Conservation (phyloP, 1,140 invertebrate species). For the Calosoma granatense region DNA sequence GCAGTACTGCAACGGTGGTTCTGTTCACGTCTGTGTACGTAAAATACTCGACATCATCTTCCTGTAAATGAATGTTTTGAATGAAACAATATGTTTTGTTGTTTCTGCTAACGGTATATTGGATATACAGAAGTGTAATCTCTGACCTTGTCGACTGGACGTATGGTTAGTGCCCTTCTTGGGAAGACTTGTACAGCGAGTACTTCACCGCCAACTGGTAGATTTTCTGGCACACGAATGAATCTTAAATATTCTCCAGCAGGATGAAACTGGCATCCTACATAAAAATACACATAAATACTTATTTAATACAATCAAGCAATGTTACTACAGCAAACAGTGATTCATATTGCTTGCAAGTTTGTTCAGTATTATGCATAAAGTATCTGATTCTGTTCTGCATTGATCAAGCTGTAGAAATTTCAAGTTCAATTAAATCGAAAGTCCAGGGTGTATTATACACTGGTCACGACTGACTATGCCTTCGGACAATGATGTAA, state of each 20-base stretch:
- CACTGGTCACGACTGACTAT: no score
- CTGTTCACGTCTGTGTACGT: slow-evolving; percentile 56
- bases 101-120: background rate
- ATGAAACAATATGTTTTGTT: background rate
- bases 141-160: slow-evolving; percentile 56
- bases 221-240: slow-evolving; percentile 61
- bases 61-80: slow-evolving; percentile 25
- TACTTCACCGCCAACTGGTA: slow-evolving; percentile 56
- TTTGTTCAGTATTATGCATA: no score
- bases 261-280: slow-evolving; percentile 72
- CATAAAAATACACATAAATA: no score
- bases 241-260: slow-evolving; percentile 65
- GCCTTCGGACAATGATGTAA: no score
- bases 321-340: no score
- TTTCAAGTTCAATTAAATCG: no score
- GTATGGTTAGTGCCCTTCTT: slow-evolving; percentile 55
- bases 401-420: no score
- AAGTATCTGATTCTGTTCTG: no score
- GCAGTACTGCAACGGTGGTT: slow-evolving; percentile 58
- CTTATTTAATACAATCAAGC: no score
- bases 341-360: no score
- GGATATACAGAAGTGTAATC: background rate
- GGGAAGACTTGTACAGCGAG: slow-evolving; percentile 63
- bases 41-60: slow-evolving; percentile 61
- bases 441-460: no score